phyloP scores from a whole-genome alignment of 2,797 vertebrate genomes.

The Silurus aristotelis region DNA sequence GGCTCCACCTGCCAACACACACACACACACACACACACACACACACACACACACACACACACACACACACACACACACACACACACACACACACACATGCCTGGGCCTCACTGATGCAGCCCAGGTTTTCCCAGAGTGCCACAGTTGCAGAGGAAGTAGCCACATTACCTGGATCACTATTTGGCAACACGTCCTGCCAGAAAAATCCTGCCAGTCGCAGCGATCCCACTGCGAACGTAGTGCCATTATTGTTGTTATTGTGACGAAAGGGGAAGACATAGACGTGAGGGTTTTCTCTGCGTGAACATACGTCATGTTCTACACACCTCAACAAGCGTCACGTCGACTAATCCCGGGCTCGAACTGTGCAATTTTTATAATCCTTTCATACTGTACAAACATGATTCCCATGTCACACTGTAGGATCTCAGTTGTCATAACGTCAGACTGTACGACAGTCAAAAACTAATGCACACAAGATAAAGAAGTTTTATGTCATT shows the following conservation, averaged over 20 bases:
- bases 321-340: neutral
- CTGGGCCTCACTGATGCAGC: conserved; percentile 16
- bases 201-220: conserved; percentile 20
- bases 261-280: neutral
- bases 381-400: too few species aligned
- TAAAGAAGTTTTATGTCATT: too few species aligned
- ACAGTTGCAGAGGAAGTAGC: conserved; percentile 44
- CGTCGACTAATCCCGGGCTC: neutral
- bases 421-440: too few species aligned
- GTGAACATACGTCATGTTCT: neutral
- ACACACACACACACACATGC: conserved; percentile 24
- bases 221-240: conserved; percentile 10
- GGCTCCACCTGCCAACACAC: conserved; percentile 19
- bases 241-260: conserved; percentile 1
- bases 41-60: conserved; percentile 20
- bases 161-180: conserved; percentile 34
- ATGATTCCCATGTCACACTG: too few species aligned
- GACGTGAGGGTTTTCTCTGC: neutral
- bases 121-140: conserved; percentile 36
- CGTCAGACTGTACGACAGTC: too few species aligned
- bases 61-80: neutral
- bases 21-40: neutral
- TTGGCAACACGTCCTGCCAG: conserved; percentile 32
- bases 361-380: too few species aligned
- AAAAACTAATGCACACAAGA: too few species aligned